Percentiles rank a stretch among this genome's conserved stretches.
Conservation (phyloP, 2,888 invertebrate species). For the Drosophila bunnanda region DNA sequence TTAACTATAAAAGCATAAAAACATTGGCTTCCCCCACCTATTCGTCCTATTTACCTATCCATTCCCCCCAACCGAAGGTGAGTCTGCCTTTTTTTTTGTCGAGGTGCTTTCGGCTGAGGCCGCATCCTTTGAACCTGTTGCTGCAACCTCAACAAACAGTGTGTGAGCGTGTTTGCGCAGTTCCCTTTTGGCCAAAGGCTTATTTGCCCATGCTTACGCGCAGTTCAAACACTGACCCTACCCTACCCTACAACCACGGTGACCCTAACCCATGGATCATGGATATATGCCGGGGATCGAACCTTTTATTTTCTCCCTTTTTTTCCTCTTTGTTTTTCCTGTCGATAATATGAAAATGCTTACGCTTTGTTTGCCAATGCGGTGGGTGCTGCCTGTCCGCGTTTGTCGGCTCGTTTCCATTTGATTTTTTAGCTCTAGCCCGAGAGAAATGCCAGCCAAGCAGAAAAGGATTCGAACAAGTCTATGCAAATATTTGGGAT, state of each 20-base stretch:
- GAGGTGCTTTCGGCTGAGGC: constrained; percentile 22
- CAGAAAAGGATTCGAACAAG: constrained; percentile 56
- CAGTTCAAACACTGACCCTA: constrained; percentile 72
- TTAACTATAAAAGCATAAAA: neutral
- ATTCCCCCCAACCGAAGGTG: constrained; percentile 5
- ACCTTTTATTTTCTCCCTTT: constrained; percentile 55
- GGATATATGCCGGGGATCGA: constrained; percentile 52
- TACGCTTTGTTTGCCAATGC: constrained; percentile 70
- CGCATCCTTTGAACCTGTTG: constrained; percentile 80
- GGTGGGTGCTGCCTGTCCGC: constrained; percentile 60
- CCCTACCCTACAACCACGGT: constrained; percentile 20
- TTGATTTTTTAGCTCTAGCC: constrained; percentile 54
- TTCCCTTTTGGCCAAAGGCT: constrained; percentile 60
- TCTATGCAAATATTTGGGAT: constrained; percentile 69
- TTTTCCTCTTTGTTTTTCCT: constrained; percentile 35
- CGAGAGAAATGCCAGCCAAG: constrained; percentile 51
- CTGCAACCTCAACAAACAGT: constrained; percentile 74
- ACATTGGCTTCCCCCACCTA: neutral
- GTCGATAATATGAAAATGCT: constrained; percentile 46
- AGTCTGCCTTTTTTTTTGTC: constrained; percentile 31
- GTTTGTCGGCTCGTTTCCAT: constrained; percentile 62
- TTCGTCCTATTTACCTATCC: constrained; percentile 1
- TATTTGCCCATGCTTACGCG: constrained; percentile 66
- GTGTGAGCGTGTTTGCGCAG: constrained; percentile 59
- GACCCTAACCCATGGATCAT: constrained; percentile 41